Evolutionary conservation across 1,140 invertebrate genomes (phyloP).

Genomic region (Zeugodacus cucurbitae): DNA sequence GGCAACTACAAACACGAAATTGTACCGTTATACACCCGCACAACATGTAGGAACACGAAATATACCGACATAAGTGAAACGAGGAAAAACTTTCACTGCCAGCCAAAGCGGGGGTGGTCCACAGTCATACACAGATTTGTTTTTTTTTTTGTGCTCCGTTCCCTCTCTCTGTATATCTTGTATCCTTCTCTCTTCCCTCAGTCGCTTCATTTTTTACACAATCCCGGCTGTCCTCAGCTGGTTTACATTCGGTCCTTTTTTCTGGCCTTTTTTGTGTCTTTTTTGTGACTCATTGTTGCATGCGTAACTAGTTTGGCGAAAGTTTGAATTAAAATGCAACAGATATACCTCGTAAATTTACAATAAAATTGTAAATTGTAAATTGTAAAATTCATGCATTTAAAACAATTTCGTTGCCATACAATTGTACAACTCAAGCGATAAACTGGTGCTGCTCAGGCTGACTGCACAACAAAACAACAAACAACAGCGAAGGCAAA

Average conservation of each 20-base stretch:
- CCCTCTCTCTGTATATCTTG: neutral
- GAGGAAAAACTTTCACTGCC: neutral
- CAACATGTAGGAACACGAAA: neutral
- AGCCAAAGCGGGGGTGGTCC: neutral
- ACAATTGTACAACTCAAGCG: neutral
- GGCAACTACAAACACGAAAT: too few relatives aligned
- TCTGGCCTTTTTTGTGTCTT: neutral
- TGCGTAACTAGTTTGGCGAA: slow-evolving; percentile 19
- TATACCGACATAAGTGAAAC: too few relatives aligned
- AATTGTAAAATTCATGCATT: slow-evolving; percentile 35
- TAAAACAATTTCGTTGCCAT: neutral
- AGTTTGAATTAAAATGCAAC: slow-evolving; percentile 37
- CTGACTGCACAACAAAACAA: neutral
- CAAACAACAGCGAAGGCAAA: neutral
- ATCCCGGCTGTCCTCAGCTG: neutral
- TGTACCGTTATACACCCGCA: neutral
- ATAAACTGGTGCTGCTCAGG: neutral
- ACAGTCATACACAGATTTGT: neutral
- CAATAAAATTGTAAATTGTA: slow-evolving; percentile 24
- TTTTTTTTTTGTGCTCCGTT: neutral
- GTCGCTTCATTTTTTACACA: neutral
- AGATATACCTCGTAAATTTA: slow-evolving; percentile 33
- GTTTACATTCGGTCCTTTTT: neutral
- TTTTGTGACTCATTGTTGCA: neutral
- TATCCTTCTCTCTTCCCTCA: too few relatives aligned